These are phyloP conservation scores for Prolemur simus DNA, from an alignment of 2,113 vertebrate genomes.

Conservation along the genomic window DNA sequence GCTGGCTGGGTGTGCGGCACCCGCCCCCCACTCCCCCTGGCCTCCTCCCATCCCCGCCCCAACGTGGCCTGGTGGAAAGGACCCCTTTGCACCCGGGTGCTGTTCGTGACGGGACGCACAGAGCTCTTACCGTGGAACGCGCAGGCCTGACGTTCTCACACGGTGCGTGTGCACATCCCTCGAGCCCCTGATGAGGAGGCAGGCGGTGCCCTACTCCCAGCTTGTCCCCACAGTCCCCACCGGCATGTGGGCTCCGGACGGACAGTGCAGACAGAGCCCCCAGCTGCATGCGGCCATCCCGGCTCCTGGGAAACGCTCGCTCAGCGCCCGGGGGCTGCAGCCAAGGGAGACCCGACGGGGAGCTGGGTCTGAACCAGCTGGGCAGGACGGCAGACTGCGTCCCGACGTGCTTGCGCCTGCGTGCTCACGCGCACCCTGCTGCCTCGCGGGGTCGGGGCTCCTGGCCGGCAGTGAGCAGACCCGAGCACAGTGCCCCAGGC, in stretches of 20 bases:
- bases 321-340: accelerated
- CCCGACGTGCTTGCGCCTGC: background rate
- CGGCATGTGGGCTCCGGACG: background rate
- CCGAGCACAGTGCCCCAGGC: no score
- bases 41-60: no score
- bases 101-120: no score
- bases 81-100: background rate
- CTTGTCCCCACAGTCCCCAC: background rate
- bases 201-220: no score
- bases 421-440: accelerated
- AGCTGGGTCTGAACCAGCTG: background rate
- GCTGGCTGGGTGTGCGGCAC: no score
- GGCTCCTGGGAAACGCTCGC: no score
- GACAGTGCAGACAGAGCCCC: background rate
- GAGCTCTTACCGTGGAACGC: background rate
- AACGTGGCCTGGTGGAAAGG: background rate
- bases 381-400: accelerated
- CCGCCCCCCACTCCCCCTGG: background rate
- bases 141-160: background rate
- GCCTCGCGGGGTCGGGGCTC: background rate
- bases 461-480: no score
- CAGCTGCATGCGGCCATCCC: accelerated
- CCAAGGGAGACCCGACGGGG: background rate
- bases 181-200: no score
- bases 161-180: background rate